phyloP scores from a whole-genome alignment of 2,797 vertebrate genomes.

The Channallabes apus region DNA sequence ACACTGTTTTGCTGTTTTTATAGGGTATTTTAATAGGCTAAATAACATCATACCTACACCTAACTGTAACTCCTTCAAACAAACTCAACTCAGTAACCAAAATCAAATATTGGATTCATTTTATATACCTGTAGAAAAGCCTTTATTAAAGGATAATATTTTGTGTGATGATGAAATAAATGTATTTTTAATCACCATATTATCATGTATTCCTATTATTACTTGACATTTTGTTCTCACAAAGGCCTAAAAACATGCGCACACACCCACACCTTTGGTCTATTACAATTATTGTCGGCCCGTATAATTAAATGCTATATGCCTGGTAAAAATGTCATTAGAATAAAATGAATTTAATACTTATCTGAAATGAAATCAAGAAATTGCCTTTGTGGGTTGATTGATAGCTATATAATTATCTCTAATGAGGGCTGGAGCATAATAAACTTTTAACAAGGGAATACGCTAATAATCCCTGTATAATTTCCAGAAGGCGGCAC shows the following conservation, averaged over 20 bases:
- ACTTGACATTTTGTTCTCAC: conserved; percentile 4
- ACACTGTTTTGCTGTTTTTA: background rate
- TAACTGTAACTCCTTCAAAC: background rate
- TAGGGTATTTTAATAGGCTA: background rate
- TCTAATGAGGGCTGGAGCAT: background rate
- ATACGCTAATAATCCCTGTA: background rate
- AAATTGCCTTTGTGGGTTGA: background rate
- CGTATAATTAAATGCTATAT: background rate
- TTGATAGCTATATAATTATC: background rate
- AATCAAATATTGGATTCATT: background rate
- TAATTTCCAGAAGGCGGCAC: background rate
- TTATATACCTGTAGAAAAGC: background rate
- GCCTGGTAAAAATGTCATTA: background rate
- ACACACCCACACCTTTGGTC: background rate
- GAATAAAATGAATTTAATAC: background rate
- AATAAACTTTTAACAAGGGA: background rate
- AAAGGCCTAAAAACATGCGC: background rate
- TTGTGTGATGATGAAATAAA: background rate
- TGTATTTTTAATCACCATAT: background rate
- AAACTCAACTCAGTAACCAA: background rate
- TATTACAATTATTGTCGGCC: background rate
- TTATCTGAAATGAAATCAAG: background rate
- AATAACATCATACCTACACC: background rate
- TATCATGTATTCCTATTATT: background rate
- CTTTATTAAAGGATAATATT: background rate